Evolutionary conservation across 30 jellyfish, hydroid and myxozoan species (phyloP), one percentile per base, ranked within the genome.

Genomic region (Haliclystus octoradiatus): DNA sequence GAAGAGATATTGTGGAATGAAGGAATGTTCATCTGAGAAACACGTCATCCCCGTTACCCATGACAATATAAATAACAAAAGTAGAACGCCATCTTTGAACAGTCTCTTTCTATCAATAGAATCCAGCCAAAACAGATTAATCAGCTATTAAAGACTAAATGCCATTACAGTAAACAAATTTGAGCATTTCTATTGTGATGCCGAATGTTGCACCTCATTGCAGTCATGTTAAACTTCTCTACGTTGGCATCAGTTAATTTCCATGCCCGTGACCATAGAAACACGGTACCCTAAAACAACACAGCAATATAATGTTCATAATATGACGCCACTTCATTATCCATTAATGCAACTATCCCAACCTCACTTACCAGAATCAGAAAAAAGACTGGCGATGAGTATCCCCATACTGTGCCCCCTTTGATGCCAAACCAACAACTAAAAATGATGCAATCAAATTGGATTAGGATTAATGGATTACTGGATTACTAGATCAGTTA

Each of bases 361-460:
- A 47, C 60, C 60, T n/a, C 63, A 81, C 95, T 67, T 63, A 90
- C 99, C 26, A 78, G 12, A 71, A 90, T 84, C 26, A 90, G 86
- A 25, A 90, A 90, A 50, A 79, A 90, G 3, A 93, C 60, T 24
- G 99, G 99, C 3, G 99, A 61, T 12, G 99, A 73, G 63, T 90
- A 82, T 1, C 99, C 99, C 92, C 92, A 72, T 1, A 90, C 64
- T 0, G 92, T 71, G 31, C 95, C 99, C 26, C 99, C 99, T 49
- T 77, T 79, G 32, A 90, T 66, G 25, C 94, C 94, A 31, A 82
- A 65, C 99, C 99, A 90, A 62, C 99, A 90, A 33, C 99, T 87
- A 46, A 46, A 87, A 80, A 25, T 68, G 26, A n/a, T 1, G 52
- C 33, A 19, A 34, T 26, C 24, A 33, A 33, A 27, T 28, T 4